Base-by-base conservation (phyloP, 2,797 vertebrate genomes). In the Danio tinwini region DNA sequence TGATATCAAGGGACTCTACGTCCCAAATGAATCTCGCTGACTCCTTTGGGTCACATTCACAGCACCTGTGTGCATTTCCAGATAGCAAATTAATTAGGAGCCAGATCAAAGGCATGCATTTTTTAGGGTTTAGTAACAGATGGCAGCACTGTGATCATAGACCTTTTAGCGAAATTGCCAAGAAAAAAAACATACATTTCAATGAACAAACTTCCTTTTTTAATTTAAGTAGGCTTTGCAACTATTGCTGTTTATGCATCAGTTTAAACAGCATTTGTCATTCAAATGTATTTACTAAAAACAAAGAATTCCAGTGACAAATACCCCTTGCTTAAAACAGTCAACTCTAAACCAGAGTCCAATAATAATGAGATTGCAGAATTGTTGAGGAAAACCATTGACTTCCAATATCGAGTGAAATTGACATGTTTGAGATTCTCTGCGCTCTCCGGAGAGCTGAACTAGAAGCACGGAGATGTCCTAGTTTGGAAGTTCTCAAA, bases 401-500 rank as follows among this genome's bases (percentile, higher is more conserved):
- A 78, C 42, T 78, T 49, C 29, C 55, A 70, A 71, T 78, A 63
- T 53, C 71, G 19, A 62, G n/a, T 71, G 19, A 61, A 78, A 78
- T 70, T 17, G 67, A 78, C 58, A 71, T 71, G 67, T 71, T 71
- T 62, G 70, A 78, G n/a, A 71, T 44, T 71, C 76, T 42, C 67
- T 63, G 65, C 2, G 55, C 55, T 78, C 76, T 69, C 65, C 12
- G 7, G 76, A 70, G 76, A 62, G 67, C 67, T 71, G 76, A 71
- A 53, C 67, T 50, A 71, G 67, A 70, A 78, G 74, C 74, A 53
- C 62, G 47, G 64, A 50, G 65, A 70, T 78, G 76, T 61, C 76
- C 65, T 78, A 78, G 76, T 61, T 78, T 59, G 64, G 76, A 78
- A 69, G 45, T 71, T 78, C 76, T 70, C 76, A 63, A 71, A 78